These are phyloP conservation scores for Coluber constrictor DNA, from an alignment of 2,797 vertebrate genomes.

Conservation along the genomic window DNA sequence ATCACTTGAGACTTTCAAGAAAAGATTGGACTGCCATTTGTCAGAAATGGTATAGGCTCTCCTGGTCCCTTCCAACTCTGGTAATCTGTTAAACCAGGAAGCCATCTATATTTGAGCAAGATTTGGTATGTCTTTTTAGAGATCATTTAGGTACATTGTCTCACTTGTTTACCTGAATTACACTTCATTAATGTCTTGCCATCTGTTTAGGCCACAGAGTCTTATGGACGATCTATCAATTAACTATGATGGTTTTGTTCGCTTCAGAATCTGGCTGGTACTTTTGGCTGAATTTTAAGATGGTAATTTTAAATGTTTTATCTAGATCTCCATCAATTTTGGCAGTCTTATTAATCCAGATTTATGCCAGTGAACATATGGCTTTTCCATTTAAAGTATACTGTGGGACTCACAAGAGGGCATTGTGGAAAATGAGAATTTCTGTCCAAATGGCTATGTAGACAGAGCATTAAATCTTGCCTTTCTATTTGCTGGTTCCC, in stretches of 20 bases:
- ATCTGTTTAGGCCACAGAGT: slow-evolving; percentile 53
- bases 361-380: slow-evolving; percentile 24
- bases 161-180: slow-evolving; percentile 43
- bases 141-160: slow-evolving; percentile 47
- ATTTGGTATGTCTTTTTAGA: slow-evolving; percentile 52
- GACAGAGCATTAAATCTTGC: slow-evolving; percentile 50
- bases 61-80: no score
- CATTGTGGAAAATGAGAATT: slow-evolving; percentile 22
- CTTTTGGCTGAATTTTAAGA: slow-evolving; percentile 43
- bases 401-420: slow-evolving; percentile 23
- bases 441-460: slow-evolving; percentile 33
- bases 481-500: slow-evolving; percentile 52
- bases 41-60: no score
- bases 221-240: slow-evolving; percentile 43
- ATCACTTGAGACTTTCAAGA: no score
- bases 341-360: slow-evolving; percentile 27
- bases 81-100: background rate
- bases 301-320: slow-evolving; percentile 1
- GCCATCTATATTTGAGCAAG: slow-evolving; percentile 41
- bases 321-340: slow-evolving; percentile 33
- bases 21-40: no score
- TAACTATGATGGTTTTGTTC: slow-evolving; percentile 57
- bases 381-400: slow-evolving; percentile 35
- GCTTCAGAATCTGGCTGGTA: slow-evolving; percentile 47
- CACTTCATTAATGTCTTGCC: slow-evolving; percentile 56